phyloP scores from a whole-genome alignment of 2,797 vertebrate genomes.

The Acipenser transmontanus region DNA sequence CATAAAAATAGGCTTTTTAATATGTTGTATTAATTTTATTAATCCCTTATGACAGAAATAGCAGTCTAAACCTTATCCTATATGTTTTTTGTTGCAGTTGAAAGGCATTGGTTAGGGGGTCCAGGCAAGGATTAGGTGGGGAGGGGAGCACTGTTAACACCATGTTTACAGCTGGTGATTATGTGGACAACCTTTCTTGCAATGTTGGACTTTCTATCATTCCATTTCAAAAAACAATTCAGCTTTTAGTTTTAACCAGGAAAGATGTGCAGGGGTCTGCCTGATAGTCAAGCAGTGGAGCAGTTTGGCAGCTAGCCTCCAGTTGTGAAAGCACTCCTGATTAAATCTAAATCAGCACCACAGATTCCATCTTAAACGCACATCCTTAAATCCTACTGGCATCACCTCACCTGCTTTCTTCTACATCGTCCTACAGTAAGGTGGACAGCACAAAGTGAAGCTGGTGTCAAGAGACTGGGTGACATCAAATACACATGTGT shows the following conservation, averaged over 20 bases:
- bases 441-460: not conserved
- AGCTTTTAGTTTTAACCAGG: not conserved
- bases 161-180: conserved; percentile 25
- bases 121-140: not conserved
- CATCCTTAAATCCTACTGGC: not conserved
- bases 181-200: conserved; percentile 25
- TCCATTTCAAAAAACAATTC: not conserved
- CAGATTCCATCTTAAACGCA: not conserved
- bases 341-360: not conserved
- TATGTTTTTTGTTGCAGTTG: too few species aligned
- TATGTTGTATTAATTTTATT: conserved; percentile 27
- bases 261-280: not conserved
- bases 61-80: conserved; percentile 35
- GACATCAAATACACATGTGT: not conserved
- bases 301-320: too few species aligned
- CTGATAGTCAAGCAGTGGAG: not conserved
- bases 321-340: not conserved
- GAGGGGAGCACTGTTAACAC: conserved; percentile 12
- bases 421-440: conserved; percentile 27
- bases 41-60: conserved; percentile 53
- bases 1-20: conserved; percentile 59
- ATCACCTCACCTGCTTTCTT: conserved; percentile 27
- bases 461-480: not conserved
- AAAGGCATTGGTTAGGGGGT: conserved; percentile 5
- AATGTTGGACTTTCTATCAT: not conserved